Conservation (phyloP, 2,797 vertebrate genomes). For the Masticophis lateralis region DNA sequence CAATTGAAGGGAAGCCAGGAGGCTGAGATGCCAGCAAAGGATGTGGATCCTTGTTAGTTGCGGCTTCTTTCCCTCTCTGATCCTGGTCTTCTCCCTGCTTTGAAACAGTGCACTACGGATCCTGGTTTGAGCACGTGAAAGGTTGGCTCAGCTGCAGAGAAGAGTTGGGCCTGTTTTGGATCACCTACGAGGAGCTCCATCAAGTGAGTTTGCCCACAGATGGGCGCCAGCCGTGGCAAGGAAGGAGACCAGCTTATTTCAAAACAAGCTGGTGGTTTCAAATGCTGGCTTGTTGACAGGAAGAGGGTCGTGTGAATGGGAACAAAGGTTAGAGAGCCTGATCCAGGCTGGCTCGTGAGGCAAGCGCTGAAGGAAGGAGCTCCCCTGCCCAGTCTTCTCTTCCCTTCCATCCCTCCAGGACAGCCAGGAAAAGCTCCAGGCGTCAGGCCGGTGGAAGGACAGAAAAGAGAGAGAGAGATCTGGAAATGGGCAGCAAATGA, state of each 20-base stretch:
- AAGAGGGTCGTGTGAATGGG: background rate
- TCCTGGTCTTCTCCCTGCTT: background rate
- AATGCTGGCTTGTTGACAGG: background rate
- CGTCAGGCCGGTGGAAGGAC: background rate
- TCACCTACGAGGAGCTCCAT: constrained; percentile 84
- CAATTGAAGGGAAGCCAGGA: background rate
- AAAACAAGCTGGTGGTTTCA: background rate
- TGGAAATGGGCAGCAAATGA: background rate
- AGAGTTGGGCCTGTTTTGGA: constrained; percentile 71
- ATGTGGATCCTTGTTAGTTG: background rate
- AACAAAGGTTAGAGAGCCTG: background rate
- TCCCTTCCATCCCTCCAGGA: background rate
- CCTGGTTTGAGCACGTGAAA: constrained; percentile 87
- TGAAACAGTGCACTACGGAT: constrained; percentile 79
- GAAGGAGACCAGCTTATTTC: background rate
- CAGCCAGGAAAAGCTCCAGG: background rate
- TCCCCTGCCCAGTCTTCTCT: background rate
- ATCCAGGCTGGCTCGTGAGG: background rate
- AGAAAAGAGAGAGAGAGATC: background rate
- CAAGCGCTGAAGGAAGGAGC: background rate
- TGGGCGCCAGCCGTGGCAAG: background rate
- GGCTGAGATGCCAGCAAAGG: background rate
- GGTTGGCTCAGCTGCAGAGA: constrained; percentile 77
- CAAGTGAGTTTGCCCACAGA: constrained; percentile 61
- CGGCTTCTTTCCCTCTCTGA: accelerated